Evolutionary conservation across 2,888 invertebrate genomes (phyloP).

Genomic region (Caenorhabditis wallacei): DNA sequence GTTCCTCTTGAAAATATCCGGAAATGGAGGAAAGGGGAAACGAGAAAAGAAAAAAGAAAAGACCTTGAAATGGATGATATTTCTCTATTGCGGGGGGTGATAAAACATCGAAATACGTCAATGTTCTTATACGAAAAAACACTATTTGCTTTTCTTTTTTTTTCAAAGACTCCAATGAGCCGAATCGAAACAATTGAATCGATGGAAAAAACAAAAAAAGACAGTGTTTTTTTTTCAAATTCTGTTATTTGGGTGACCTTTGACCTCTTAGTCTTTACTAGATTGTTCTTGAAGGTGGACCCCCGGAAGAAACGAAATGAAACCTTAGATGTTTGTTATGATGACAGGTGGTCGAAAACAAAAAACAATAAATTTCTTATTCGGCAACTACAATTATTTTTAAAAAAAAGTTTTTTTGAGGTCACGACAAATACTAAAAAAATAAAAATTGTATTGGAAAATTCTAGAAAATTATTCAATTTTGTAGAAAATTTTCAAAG

Average conservation of each 20-base stretch:
- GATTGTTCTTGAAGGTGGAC: too few relatives aligned
- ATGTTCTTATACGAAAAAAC: neutral
- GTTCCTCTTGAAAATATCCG: slow-evolving; percentile 44
- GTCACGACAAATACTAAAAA: too few relatives aligned
- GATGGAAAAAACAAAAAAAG: neutral
- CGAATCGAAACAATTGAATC: neutral
- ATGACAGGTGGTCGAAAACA: too few relatives aligned
- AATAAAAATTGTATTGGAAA: too few relatives aligned
- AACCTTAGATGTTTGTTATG: slow-evolving; percentile 33
- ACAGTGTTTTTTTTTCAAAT: slow-evolving; percentile 1
- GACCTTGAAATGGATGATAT: slow-evolving; percentile 50
- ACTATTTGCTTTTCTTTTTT: slow-evolving; percentile 42
- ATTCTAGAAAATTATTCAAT: too few relatives aligned
- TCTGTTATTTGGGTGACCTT: too few relatives aligned
- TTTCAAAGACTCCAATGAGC: neutral
- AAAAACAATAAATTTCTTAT: too few relatives aligned
- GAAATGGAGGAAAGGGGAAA: slow-evolving; percentile 32
- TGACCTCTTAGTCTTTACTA: too few relatives aligned
- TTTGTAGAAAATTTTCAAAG: too few relatives aligned
- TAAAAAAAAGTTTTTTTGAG: too few relatives aligned
- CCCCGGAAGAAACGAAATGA: neutral
- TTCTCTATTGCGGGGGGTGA: slow-evolving; percentile 24
- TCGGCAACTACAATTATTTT: too few relatives aligned
- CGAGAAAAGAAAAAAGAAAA: slow-evolving; percentile 6
- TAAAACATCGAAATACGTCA: slow-evolving; percentile 24